Evolutionary conservation across 2,797 vertebrate genomes (phyloP).

Genomic region (Oryzias sinensis): DNA sequence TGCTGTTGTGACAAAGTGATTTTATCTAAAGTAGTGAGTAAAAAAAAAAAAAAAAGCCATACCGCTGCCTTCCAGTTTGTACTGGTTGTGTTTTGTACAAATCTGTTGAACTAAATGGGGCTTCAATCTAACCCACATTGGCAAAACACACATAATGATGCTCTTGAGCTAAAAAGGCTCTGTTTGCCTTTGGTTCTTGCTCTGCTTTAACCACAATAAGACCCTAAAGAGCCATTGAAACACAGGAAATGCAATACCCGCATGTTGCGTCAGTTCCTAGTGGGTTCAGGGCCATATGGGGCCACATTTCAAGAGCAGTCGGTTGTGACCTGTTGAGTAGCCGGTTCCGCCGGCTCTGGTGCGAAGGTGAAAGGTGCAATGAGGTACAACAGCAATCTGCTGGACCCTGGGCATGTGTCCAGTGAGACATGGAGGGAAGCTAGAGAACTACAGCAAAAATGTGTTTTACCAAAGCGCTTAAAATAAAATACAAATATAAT

Average conservation of each 20-base stretch:
- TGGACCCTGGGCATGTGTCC: conserved; percentile 3
- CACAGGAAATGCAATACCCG: too few relatives aligned
- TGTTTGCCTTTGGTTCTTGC: conserved; percentile 7
- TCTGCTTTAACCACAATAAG: conserved; percentile 4
- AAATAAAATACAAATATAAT: not conserved
- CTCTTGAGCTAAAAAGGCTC: conserved; percentile 6
- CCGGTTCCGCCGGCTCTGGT: conserved; percentile 23
- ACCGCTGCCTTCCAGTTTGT: too few relatives aligned
- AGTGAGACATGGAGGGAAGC: conserved; percentile 1
- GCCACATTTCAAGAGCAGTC: conserved; percentile 1
- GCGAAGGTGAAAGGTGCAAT: conserved; percentile 19
- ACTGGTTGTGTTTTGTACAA: not conserved
- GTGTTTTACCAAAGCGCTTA: conserved; percentile 2
- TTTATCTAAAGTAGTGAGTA: too few relatives aligned
- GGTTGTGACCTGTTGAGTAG: conserved; percentile 26
- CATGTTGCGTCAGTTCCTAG: too few relatives aligned
- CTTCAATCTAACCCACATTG: not conserved
- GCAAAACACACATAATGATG: not conserved
- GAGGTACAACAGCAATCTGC: conserved; percentile 20
- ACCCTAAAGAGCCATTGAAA: too few relatives aligned
- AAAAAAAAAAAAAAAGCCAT: too few relatives aligned
- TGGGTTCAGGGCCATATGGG: not conserved
- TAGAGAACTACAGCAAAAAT: not conserved
- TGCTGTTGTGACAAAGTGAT: too few relatives aligned
- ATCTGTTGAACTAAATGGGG: not conserved